Evolutionary conservation across 2,113 vertebrate genomes (phyloP).

Genomic region (Orientallactaga bullata): DNA sequence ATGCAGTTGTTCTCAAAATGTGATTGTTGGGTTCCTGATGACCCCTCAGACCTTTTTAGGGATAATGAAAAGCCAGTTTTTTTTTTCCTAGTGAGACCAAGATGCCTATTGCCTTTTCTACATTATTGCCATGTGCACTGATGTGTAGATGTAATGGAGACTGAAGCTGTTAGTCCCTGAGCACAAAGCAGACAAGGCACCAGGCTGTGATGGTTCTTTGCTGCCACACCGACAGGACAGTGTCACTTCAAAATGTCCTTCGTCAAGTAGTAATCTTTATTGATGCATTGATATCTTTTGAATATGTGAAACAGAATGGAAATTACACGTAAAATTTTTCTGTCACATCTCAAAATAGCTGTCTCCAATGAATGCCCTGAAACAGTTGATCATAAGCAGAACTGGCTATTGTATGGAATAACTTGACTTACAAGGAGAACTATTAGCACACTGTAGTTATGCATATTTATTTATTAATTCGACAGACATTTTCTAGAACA

Average conservation of each 20-base stretch:
- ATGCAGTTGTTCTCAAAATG: background rate
- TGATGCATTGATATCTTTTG: background rate
- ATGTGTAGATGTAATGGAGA: background rate
- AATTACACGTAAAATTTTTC: background rate
- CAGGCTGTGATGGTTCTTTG: background rate
- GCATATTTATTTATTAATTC: background rate
- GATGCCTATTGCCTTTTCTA: background rate
- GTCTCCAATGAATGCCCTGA: background rate
- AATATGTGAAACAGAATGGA: background rate
- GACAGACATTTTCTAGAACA: conserved; percentile 26
- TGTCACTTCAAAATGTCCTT: background rate
- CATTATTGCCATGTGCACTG: background rate
- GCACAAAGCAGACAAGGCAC: background rate
- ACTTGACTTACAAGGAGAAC: background rate
- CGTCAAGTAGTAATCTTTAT: background rate
- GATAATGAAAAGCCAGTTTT: background rate
- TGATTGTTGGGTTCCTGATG: background rate
- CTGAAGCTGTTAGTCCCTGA: background rate
- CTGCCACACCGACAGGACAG: background rate
- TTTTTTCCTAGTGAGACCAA: background rate
- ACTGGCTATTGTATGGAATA: background rate
- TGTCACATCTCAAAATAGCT: too few relatives aligned
- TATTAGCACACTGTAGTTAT: background rate
- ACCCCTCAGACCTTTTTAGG: background rate
- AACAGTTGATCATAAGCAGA: background rate